Evolutionary conservation across 2,113 vertebrate species (phyloP).

Genomic region (Thryonomys swinderianus): DNA sequence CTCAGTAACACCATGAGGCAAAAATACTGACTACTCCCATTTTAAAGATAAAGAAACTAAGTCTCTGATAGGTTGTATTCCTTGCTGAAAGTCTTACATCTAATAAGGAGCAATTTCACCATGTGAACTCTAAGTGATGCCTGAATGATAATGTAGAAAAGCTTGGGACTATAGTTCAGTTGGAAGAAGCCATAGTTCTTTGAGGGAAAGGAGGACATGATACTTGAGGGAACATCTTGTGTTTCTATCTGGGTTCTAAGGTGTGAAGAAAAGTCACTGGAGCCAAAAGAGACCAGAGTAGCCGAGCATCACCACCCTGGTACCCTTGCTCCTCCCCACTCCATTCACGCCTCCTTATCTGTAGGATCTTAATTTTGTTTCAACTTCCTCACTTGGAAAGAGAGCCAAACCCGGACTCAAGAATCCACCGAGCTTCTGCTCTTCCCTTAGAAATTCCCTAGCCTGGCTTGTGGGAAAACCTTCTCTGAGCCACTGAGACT

Average conservation of each 20-base stretch:
- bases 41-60: background rate
- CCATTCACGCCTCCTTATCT: background rate
- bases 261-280: background rate
- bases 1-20: background rate
- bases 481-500: background rate
- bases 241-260: background rate
- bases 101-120: background rate
- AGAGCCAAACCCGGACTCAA: background rate
- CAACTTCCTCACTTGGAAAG: too few species aligned
- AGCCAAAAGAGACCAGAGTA: background rate
- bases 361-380: too few species aligned
- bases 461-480: rapidly evolving
- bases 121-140: background rate
- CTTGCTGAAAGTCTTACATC: background rate
- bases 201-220: background rate
- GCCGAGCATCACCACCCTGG: rapidly evolving
- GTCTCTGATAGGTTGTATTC: background rate
- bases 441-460: rapidly evolving
- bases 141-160: too few species aligned
- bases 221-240: background rate
- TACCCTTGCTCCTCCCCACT: background rate
- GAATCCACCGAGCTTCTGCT: background rate
- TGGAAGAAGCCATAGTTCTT: background rate
- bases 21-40: background rate
- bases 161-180: background rate